Percentiles rank a stretch among this genome's conserved stretches.
Conservation (phyloP, 2,113 vertebrate species). For the Chaetura pelagica region DNA sequence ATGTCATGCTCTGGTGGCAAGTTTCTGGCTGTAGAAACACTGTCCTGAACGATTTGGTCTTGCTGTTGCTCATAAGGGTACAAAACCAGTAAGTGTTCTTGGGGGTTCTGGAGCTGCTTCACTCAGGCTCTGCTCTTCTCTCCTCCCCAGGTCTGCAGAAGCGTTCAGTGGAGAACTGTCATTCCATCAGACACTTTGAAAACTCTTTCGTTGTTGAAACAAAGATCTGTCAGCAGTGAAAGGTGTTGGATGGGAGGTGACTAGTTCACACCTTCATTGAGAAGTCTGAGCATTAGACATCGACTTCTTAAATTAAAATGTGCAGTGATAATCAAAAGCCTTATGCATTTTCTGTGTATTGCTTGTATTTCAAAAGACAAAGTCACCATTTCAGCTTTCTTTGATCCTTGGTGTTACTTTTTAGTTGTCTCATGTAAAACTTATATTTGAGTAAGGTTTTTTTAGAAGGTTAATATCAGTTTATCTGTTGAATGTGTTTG, state of each 20-base stretch:
- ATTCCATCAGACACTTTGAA: constrained; percentile 90
- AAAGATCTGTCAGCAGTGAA: constrained; percentile 88
- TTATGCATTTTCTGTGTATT: constrained; percentile 79
- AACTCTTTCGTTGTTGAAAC: constrained; percentile 92
- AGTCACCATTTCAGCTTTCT: constrained; percentile 66
- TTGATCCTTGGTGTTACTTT: constrained; percentile 59
- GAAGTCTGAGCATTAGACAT: constrained; percentile 61
- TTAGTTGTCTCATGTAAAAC: constrained; percentile 68
- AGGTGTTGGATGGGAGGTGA: constrained; percentile 16
- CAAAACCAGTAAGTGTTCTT: neutral
- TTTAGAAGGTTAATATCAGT: constrained; percentile 43
- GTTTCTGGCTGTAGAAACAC: neutral
- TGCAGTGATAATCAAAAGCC: constrained; percentile 81
- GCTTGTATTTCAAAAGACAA: constrained; percentile 64
- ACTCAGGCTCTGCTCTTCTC: neutral
- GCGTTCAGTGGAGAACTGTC: constrained; percentile 87
- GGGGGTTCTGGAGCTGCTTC: neutral
- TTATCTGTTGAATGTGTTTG: constrained; percentile 63
- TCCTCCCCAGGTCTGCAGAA: constrained; percentile 84
- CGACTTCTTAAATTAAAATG: constrained; percentile 68
- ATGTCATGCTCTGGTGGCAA: fast-evolving
- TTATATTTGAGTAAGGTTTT: constrained; percentile 54
- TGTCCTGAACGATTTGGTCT: neutral
- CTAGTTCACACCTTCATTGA: constrained; percentile 24
- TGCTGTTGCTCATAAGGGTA: fast-evolving